Evolutionary conservation across 1,140 invertebrate genomes (phyloP).

Genomic region (Centruroides sculpturatus): DNA sequence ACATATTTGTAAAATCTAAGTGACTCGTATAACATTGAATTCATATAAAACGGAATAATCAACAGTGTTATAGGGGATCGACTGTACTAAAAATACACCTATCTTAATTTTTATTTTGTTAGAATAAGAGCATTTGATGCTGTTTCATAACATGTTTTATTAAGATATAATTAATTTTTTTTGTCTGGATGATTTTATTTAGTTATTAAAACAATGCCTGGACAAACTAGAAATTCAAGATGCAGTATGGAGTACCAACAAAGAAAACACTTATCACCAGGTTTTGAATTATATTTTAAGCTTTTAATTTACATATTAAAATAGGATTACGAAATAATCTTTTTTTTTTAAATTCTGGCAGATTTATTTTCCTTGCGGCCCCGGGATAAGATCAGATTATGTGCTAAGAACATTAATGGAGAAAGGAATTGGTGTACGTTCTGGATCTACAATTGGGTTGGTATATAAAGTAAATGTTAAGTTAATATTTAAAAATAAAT

Average conservation of each 20-base stretch:
- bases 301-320: no score
- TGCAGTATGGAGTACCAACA: conserved; percentile 15
- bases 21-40: no score
- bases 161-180: no score
- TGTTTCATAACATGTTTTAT: no score
- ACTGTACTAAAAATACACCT: no score
- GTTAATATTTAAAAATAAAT: neutral
- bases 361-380: conserved; percentile 20
- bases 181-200: no score
- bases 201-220: conserved; percentile 15
- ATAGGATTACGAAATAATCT: no score
- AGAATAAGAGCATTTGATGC: no score
- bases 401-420: conserved; percentile 22
- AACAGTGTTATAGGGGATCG: no score
- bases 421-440: conserved; percentile 22
- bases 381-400: conserved; percentile 22
- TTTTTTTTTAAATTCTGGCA: neutral
- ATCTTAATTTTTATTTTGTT: no score
- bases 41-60: no score
- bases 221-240: conserved; percentile 16
- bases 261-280: conserved; percentile 16
- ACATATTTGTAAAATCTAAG: no score
- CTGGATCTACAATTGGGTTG: conserved; percentile 25
- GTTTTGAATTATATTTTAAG: neutral
- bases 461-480: neutral